Evolutionary conservation across 2,797 vertebrate genomes (phyloP), one percentile per base, ranked within the genome.

Genomic region (Myotis myotis): DNA sequence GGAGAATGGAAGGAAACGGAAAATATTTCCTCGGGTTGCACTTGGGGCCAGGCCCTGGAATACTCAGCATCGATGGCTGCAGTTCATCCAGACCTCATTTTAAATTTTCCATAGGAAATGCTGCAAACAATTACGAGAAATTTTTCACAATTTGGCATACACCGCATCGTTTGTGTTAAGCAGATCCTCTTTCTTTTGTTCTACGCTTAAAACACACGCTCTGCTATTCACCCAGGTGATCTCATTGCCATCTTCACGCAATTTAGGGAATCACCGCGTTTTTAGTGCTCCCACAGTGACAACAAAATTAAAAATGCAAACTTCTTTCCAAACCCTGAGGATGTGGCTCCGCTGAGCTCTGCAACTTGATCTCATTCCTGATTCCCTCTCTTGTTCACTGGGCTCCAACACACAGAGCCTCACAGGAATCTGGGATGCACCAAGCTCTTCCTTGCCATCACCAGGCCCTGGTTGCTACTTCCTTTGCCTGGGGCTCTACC

Each of bases 1-100:
- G 44, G 87, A 96, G 95, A 95, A 96, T 66, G 85, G 83, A 96
- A 96, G 95, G 94, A 97, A 96, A 87, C 81, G 13, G 51, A 91
- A 88, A 86, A 81, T 60, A 75, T 89, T 93, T 95, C 92, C 95
- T 86, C 62, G 22, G 74, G 87, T 38, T 92, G 76, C 8, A 16
- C 87, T 62, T 6, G 23, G 49, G 68, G 38, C 38, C 15, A 85
- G 87, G 71, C 15, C 60, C 71, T 30, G 88, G 70, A 68, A 28
- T 28, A 16, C 79, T 51, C 20, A 6, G n/a, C 83, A 20, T 28
- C 28, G 1, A 12, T 3, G 22, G 44, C 9, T 0, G 9, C 68
- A 33, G 15, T 16, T 53, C 84, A 55, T 57, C 11, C 2, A 12
- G 51, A 33, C 30, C 19, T 55, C 51, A 1, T 38, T 88, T 41